Base-by-base conservation (phyloP, 2,888 invertebrate genomes). In the Dryadula phaetusa region DNA sequence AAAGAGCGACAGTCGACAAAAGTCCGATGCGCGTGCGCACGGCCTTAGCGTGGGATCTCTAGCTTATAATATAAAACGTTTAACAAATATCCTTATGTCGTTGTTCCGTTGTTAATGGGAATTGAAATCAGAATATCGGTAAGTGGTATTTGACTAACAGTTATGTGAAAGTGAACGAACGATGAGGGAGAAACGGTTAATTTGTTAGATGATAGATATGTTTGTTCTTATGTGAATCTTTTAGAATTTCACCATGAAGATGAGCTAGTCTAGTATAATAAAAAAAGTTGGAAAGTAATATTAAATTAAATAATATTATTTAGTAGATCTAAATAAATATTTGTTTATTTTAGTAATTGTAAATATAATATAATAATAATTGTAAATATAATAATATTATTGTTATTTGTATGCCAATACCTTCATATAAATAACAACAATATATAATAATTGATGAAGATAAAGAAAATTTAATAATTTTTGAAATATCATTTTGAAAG, bases 21-120 rank as follows among this genome's bases (percentile, higher is more conserved):
- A 75, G 71, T 77, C 78, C 84, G 86, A 88, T 83, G 88, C 84
- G 86, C 82, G 78, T 73, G 83, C 86, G 86, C 83, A 72, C 70
- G 70, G 75, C 42, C 60, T 2, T 40, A 16, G 2, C n/a, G 56
- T 40, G 56, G 76, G 71, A 52, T 58, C 62, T 46, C 62, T 25
- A 20, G 8, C 22, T 42, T 18, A 12, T 46, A 60, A 46, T 12
- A 46, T 18, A 32, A 28, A 40, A 37, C 22, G 69, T 64, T 58
- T 64, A 42, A 58, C 44, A 25, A 62, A 56, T 62, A 75, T 76
- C 75, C 74, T 72, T 71, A 73, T 75, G 75, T 76, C 74, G 80
- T 75, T 76, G 74, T 75, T 77, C 70, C 72, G 67, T 70, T 72
- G 76, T 86, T 82, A 75, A 87, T 85, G 84, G 81, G 75, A 82